Evolutionary conservation across 2,113 vertebrate genomes (phyloP).

Genomic region (Toxostoma redivivum): DNA sequence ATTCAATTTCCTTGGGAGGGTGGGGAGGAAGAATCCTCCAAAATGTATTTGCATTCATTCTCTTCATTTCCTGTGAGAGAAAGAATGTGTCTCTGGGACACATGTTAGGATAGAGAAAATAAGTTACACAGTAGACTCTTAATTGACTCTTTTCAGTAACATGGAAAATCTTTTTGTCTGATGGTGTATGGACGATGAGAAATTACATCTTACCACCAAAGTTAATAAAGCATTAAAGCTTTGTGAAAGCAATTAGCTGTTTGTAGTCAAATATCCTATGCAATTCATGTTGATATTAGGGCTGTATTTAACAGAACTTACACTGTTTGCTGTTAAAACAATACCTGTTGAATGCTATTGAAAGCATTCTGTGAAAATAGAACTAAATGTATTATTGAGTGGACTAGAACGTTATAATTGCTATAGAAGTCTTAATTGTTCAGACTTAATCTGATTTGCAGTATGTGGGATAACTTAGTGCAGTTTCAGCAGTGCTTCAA

Average conservation of each 20-base stretch:
- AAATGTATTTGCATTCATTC: background rate
- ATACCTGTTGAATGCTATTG: background rate
- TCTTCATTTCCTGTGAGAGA: background rate
- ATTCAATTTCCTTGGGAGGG: background rate
- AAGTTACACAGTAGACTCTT: background rate
- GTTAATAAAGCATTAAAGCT: background rate
- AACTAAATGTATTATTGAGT: background rate
- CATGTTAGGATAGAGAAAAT: background rate
- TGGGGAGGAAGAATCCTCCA: background rate
- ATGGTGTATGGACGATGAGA: background rate
- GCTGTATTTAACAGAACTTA: background rate
- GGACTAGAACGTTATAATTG: background rate
- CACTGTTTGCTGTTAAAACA: background rate
- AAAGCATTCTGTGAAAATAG: background rate
- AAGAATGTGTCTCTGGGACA: background rate
- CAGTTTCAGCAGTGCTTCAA: background rate
- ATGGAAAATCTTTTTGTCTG: background rate
- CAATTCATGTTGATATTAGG: background rate
- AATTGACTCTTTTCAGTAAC: background rate
- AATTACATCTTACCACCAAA: background rate
- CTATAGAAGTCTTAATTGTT: background rate
- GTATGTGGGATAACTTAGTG: background rate
- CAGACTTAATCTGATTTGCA: background rate
- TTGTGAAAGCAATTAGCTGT: background rate
- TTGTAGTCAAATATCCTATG: background rate